Evolutionary conservation across 1,140 invertebrate species (phyloP).

Genomic region (Delia radicum): DNA sequence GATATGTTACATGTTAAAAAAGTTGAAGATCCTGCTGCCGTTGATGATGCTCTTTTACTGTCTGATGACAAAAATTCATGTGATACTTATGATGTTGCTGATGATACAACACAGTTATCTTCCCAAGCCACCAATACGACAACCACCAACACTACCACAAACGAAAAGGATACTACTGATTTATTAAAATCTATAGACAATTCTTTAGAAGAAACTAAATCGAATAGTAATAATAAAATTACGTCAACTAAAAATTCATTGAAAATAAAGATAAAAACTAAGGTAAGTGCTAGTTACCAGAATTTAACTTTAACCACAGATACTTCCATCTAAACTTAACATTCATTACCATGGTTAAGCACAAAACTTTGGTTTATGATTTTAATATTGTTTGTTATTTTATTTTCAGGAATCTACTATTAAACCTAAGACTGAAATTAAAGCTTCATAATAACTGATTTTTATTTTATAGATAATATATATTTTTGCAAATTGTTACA

Average conservation of each 20-base stretch:
- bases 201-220: not conserved
- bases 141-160: not conserved
- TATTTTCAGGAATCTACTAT: not conserved
- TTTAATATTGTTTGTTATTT: not conserved
- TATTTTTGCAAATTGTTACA: not conserved
- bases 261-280: too few relatives aligned
- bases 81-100: not conserved
- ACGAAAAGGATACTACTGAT: not conserved
- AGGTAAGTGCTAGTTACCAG: too few relatives aligned
- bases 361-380: too few relatives aligned
- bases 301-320: too few relatives aligned
- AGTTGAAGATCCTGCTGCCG: not conserved
- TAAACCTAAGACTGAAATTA: slow-evolving; percentile 18
- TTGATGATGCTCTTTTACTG: not conserved
- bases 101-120: not conserved
- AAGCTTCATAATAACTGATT: not conserved
- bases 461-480: not conserved
- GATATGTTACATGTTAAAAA: slow-evolving; percentile 51
- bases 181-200: not conserved
- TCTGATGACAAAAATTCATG: too few relatives aligned
- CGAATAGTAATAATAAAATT: not conserved
- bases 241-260: not conserved
- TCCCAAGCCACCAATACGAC: not conserved
- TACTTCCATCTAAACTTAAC: too few relatives aligned
- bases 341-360: too few relatives aligned